Percentiles rank a stretch among this genome's conserved stretches.
phyloP scores from a whole-genome alignment of 2,888 invertebrate genomes.

The Tiliacea citrago region DNA sequence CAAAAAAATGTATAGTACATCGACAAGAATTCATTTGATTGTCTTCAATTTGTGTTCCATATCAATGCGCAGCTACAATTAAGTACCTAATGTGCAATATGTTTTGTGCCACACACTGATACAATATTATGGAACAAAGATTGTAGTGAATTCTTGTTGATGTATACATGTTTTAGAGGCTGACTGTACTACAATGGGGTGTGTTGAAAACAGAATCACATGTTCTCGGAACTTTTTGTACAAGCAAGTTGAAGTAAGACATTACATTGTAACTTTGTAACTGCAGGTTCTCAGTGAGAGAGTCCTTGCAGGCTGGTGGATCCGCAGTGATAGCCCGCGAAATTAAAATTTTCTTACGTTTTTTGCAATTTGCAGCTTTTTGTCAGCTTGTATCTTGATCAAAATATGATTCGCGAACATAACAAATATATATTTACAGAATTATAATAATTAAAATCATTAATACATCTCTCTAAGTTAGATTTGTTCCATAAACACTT shows the following conservation, averaged over 20 bases:
- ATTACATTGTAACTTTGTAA: slow-evolving; percentile 37
- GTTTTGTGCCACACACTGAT: not conserved
- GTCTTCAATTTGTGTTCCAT: not conserved
- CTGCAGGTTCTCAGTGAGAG: slow-evolving; percentile 10
- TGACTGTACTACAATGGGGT: slow-evolving; percentile 43
- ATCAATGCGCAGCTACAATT: not conserved
- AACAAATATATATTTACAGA: too few species aligned
- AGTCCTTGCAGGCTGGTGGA: slow-evolving; percentile 10
- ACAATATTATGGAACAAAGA: not conserved
- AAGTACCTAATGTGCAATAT: not conserved
- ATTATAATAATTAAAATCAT: too few species aligned
- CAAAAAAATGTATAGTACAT: not conserved
- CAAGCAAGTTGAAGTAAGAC: slow-evolving; percentile 38
- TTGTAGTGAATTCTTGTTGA: not conserved
- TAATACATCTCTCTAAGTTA: too few species aligned
- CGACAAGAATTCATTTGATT: not conserved
- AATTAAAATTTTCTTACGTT: too few species aligned
- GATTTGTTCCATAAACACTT: too few species aligned
- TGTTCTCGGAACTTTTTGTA: slow-evolving; percentile 41
- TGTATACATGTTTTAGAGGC: not conserved
- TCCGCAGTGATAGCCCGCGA: too few species aligned
- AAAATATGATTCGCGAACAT: too few species aligned
- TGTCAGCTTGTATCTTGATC: too few species aligned
- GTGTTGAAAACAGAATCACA: slow-evolving; percentile 45
- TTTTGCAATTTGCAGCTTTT: too few species aligned